Conservation (phyloP, 1,140 invertebrate genomes). For the Pteromalus puparum region DNA sequence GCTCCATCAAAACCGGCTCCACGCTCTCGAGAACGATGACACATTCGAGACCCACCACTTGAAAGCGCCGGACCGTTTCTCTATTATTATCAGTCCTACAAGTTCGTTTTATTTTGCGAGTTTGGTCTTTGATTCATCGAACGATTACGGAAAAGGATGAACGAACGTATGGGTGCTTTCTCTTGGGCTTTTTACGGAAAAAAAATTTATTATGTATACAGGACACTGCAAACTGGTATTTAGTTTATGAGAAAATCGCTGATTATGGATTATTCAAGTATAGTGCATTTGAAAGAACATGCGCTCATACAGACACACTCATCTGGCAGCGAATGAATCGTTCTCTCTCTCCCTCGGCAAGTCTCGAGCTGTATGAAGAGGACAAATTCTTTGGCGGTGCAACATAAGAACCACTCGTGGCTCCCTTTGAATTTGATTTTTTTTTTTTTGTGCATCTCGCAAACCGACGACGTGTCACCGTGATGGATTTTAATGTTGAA, state of each 20-base stretch:
- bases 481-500: slow-evolving; percentile 1
- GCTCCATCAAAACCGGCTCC: slow-evolving; percentile 72
- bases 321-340: background rate
- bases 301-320: too few species aligned
- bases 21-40: slow-evolving; percentile 57
- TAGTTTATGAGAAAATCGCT: too few species aligned
- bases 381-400: background rate
- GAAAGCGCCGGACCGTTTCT: background rate
- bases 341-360: background rate
- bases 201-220: too few species aligned
- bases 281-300: too few species aligned
- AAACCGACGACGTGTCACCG: background rate
- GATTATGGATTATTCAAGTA: too few species aligned
- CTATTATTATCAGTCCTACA: slow-evolving; percentile 26
- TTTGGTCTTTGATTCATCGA: too few species aligned
- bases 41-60: slow-evolving; percentile 56
- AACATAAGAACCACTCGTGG: slow-evolving; percentile 9
- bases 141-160: too few species aligned
- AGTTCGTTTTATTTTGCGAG: slow-evolving; percentile 25
- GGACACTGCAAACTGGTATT: too few species aligned
- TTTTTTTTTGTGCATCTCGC: background rate
- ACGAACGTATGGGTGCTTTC: too few species aligned
- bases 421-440: background rate
- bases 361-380: background rate
- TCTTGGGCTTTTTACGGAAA: too few species aligned